Percentiles rank a stretch among this genome's conserved stretches.
phyloP scores from a whole-genome alignment of 2,888 invertebrate genomes.

The Callimorpha dominula region DNA sequence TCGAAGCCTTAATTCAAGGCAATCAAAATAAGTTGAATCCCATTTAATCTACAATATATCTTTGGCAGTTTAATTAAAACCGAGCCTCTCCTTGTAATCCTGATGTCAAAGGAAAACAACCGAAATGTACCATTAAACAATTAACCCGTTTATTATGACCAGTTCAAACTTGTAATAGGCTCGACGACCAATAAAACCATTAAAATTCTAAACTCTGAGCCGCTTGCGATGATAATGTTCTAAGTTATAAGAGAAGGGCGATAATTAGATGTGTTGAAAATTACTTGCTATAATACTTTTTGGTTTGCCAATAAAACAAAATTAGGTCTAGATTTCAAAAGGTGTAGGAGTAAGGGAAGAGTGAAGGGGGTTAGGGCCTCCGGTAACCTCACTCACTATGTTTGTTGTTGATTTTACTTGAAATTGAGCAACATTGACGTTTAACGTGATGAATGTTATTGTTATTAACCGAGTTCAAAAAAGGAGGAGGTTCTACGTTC shows the following conservation, averaged over 20 bases:
- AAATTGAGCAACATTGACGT: no score
- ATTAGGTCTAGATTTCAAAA: not conserved
- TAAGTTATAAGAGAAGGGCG: slow-evolving; percentile 25
- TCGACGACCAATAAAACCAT: slow-evolving; percentile 58
- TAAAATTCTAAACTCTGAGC: slow-evolving; percentile 55
- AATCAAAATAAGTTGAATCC: slow-evolving; percentile 8
- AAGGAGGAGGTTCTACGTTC: no score
- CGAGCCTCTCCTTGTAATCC: slow-evolving; percentile 13
- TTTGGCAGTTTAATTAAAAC: slow-evolving; percentile 23
- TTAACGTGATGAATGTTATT: no score
- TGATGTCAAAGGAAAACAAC: slow-evolving; percentile 36
- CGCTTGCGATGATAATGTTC: slow-evolving; percentile 25
- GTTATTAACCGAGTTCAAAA: no score
- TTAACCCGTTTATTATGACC: slow-evolving; percentile 55
- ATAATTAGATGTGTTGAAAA: not conserved
- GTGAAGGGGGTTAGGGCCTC: no score
- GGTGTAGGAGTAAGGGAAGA: no score
- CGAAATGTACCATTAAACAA: slow-evolving; percentile 54
- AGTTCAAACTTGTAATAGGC: slow-evolving; percentile 52
- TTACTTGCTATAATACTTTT: not conserved
- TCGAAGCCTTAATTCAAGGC: not conserved
- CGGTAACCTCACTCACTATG: no score
- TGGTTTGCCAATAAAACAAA: not conserved
- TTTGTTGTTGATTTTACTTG: no score
- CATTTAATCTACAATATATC: slow-evolving; percentile 14